Conservation (phyloP, 2,888 invertebrate genomes). For the Gibbula magus region DNA sequence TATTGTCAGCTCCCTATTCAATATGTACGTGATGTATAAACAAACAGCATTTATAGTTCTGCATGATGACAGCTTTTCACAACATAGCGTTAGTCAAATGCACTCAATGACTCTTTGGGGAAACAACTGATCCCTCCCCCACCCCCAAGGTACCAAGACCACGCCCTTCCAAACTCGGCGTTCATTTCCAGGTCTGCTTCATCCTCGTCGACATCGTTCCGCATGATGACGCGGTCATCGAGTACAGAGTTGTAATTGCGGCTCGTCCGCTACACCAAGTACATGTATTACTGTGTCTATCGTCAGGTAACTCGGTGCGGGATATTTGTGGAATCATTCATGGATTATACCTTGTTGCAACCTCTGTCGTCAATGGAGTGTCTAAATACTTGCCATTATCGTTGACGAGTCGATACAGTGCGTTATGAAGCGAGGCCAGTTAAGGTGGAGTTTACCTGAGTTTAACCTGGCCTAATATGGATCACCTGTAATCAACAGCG, state of each 20-base stretch:
- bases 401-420: neutral
- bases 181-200: neutral
- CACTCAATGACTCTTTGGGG: neutral
- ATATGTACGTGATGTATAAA: neutral
- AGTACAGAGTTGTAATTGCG: neutral
- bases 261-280: neutral
- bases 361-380: neutral
- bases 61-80: neutral
- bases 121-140: neutral
- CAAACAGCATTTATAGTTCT: neutral
- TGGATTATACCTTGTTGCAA: neutral
- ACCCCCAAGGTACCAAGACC: neutral
- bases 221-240: neutral
- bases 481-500: too few species aligned
- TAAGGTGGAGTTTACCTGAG: neutral
- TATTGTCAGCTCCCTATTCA: too few species aligned
- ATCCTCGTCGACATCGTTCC: neutral
- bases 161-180: neutral
- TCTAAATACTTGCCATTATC: neutral
- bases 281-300: neutral
- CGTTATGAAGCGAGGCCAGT: too few species aligned
- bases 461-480: too few species aligned
- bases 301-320: neutral
- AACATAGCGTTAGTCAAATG: neutral
- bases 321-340: neutral